Conservation (phyloP, 1,140 invertebrate genomes). For the Samia ricini region DNA sequence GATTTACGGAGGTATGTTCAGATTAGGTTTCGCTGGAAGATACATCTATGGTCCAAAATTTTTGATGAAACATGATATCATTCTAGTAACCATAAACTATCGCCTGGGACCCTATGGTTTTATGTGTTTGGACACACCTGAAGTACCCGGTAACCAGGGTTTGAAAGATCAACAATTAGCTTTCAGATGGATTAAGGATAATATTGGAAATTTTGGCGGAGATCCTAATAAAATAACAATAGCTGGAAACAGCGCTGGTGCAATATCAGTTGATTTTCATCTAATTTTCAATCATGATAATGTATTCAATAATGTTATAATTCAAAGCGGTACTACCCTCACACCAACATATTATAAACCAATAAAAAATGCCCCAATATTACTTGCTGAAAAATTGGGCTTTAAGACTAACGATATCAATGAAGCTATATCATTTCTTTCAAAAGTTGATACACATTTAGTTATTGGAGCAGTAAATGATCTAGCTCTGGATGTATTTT, state of each 20-base stretch:
- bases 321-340: slow-evolving; percentile 25
- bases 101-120: slow-evolving; percentile 25
- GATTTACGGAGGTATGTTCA: slow-evolving; percentile 25
- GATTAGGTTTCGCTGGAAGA: slow-evolving; percentile 10
- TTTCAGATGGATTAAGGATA: slow-evolving; percentile 26
- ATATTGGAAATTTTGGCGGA: slow-evolving; percentile 29
- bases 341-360: slow-evolving; percentile 10
- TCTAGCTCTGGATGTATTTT: slow-evolving; percentile 7
- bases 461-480: slow-evolving; percentile 4
- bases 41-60: slow-evolving; percentile 20
- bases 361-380: slow-evolving; percentile 16
- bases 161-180: slow-evolving; percentile 28
- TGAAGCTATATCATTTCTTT: slow-evolving; percentile 20
- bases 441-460: slow-evolving; percentile 1
- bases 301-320: slow-evolving; percentile 20
- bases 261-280: slow-evolving; percentile 26
- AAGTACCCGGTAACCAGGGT: slow-evolving; percentile 33
- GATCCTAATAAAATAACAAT: slow-evolving; percentile 24
- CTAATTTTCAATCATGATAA: slow-evolving; percentile 24
- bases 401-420: slow-evolving; percentile 15
- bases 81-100: slow-evolving; percentile 29
- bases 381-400: slow-evolving; percentile 22
- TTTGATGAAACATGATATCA: slow-evolving; percentile 24
- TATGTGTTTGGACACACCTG: slow-evolving; percentile 28
- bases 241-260: slow-evolving; percentile 28